Base-by-base conservation (phyloP, 2,113 vertebrate genomes). In the Scytalopus superciliaris region DNA sequence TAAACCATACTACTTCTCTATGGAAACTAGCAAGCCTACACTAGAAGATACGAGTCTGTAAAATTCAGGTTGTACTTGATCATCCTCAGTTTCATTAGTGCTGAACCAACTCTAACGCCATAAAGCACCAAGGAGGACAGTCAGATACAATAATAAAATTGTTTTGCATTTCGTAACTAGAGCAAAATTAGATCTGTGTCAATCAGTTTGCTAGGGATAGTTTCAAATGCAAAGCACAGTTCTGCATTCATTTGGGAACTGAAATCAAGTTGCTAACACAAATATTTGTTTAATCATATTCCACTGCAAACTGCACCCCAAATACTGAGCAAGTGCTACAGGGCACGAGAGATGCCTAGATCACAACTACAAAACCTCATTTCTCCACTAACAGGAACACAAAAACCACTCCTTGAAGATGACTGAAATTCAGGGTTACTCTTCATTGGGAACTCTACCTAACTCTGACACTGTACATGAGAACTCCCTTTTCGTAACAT, bases 391-490 rank as follows among this genome's bases (percentile, higher is more conserved):
- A 74, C 31, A 72, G 17, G 15, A 62, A 50, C 5, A 67, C 9
- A 47, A 72, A 67, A 50, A 21, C 25, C 60, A 3, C 3, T 63
- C 17, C 23, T 60, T 79, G 18, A 90, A 79, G 22, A 67, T 30
- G 31, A 70, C 39, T 19, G 30, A 81, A 84, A 86, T 78, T 64
- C 10, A 81, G 33, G 2, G 44, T 47, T 42, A 35, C 7, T 9
- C 13, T 37, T 78, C 14, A 31, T 1, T 47, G 57, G 55, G 49
- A 88, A 56, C 21, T 45, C 50, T n/a, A 9, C 44, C 2, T 35
- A 86, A 55, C 12, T 19, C 18, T 60, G 0, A 1, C 15, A 31
- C 5, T 33, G 21, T 21, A 8, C 39, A 57, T 0, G 1, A 60
- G 8, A 87, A 39, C 9, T 72, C 15, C 9, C 11, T 76, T 87